Conservation (phyloP, 1,140 invertebrate genomes). For the Lutraria rhynchaena region DNA sequence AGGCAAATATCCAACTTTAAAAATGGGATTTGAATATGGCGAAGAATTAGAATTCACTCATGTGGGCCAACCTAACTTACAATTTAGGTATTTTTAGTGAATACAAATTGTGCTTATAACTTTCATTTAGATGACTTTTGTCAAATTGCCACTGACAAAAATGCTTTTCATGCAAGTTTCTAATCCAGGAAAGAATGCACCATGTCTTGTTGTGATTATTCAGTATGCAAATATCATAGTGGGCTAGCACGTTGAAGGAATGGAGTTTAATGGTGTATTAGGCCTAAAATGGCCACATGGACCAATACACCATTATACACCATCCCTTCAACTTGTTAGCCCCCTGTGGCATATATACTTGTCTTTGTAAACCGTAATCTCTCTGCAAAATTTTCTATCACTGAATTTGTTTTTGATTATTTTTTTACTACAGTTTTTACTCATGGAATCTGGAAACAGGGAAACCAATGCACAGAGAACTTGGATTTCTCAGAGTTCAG, state of each 20-base stretch:
- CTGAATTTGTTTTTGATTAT: no score
- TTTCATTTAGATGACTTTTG: no score
- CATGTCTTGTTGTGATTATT: no score
- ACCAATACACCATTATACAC: background rate
- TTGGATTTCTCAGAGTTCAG: conserved; percentile 86
- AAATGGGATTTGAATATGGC: conserved; percentile 85
- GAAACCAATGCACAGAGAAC: conserved; percentile 86
- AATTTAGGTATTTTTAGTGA: no score
- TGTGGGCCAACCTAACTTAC: conserved; percentile 85
- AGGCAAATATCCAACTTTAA: conserved; percentile 86
- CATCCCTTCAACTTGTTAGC: background rate
- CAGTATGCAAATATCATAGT: no score
- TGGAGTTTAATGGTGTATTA: background rate
- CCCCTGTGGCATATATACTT: background rate
- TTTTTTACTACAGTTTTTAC: conserved; percentile 85
- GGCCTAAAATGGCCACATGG: background rate
- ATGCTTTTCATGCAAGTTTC: no score
- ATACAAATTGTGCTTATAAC: no score
- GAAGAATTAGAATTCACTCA: conserved; percentile 86
- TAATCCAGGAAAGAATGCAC: no score
- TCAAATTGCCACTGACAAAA: no score
- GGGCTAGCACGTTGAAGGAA: no score
- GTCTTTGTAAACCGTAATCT: no score
- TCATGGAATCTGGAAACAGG: conserved; percentile 84
- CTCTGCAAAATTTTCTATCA: no score